phyloP scores from a whole-genome alignment of 1,140 invertebrate species.

The Limonius californicus region DNA sequence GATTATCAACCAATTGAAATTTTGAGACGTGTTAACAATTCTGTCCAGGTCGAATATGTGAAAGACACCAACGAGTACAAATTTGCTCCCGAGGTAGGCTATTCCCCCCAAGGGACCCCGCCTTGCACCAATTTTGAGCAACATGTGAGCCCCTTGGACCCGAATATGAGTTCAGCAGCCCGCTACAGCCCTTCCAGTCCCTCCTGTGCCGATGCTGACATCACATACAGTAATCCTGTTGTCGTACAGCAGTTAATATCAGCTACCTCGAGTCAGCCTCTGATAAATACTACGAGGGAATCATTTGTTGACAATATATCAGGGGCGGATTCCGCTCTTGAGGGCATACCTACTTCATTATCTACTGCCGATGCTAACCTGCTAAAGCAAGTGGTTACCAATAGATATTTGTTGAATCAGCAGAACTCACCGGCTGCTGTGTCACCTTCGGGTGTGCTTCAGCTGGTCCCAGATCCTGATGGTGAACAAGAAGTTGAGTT shows the following conservation, averaged over 20 bases:
- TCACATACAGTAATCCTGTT: conserved; percentile 52
- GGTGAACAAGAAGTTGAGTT: conserved; percentile 42
- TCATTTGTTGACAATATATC: neutral
- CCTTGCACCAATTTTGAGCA: conserved; percentile 52
- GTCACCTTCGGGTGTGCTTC: conserved; percentile 14
- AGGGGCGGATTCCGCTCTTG: neutral
- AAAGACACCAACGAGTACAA: conserved; percentile 50
- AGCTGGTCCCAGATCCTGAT: conserved; percentile 24
- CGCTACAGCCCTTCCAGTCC: conserved; percentile 53
- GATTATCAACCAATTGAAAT: too few relatives aligned
- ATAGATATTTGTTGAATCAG: conserved; percentile 2
- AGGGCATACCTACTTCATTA: neutral
- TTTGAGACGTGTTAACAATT: too few relatives aligned
- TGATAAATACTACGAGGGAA: neutral
- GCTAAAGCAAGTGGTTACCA: conserved; percentile 1
- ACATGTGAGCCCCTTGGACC: conserved; percentile 55
- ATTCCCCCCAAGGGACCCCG: conserved; percentile 35
- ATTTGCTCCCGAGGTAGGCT: conserved; percentile 42
- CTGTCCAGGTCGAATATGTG: conserved; percentile 52
- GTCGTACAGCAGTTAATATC: conserved; percentile 49
- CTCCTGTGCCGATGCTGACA: conserved; percentile 44
- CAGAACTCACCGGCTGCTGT: neutral
- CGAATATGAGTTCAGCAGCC: conserved; percentile 57
- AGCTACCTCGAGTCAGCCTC: neutral
- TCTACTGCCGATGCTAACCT: neutral